A percentile compares a stretch with the other conserved stretches of the same genome.
phyloP scores from a whole-genome alignment of 1,140 invertebrate species.

The Drosophila kanapiae region DNA sequence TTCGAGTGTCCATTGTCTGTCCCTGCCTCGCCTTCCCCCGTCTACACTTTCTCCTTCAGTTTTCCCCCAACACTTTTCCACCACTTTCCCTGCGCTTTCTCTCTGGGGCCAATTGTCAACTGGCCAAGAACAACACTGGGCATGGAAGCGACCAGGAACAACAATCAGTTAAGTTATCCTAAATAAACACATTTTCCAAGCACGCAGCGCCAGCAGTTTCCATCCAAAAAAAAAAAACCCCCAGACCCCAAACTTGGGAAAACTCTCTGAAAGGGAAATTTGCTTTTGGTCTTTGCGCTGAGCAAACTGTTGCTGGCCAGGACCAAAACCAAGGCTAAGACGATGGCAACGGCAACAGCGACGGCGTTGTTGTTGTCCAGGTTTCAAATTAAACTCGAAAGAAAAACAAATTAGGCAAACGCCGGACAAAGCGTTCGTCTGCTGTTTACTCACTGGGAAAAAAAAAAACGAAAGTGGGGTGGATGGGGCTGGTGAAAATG shows the following conservation, averaged over 20 bases:
- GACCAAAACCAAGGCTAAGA: slow-evolving; percentile 26
- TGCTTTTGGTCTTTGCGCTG: slow-evolving; percentile 63
- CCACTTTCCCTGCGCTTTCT: not conserved
- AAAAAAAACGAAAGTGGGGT: not conserved
- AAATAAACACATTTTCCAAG: slow-evolving; percentile 82
- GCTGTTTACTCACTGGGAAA: slow-evolving; percentile 55
- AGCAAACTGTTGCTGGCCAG: slow-evolving; percentile 70
- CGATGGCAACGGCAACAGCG: not conserved
- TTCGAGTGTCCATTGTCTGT: slow-evolving; percentile 53
- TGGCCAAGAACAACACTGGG: slow-evolving; percentile 45
- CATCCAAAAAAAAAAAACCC: not conserved
- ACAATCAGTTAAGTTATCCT: slow-evolving; percentile 76
- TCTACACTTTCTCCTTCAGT: not conserved
- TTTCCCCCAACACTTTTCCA: not conserved
- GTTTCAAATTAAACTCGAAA: slow-evolving; percentile 81
- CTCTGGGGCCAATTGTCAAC: slow-evolving; percentile 69
- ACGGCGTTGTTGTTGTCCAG: slow-evolving; percentile 39
- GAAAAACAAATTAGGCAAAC: slow-evolving; percentile 79
- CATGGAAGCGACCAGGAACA: slow-evolving; percentile 24
- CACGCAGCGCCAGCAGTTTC: slow-evolving; percentile 65
- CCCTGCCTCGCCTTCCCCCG: not conserved
- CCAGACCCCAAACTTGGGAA: not conserved
- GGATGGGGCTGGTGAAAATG: not conserved
- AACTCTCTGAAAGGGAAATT: slow-evolving; percentile 52
- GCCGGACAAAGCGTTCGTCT: slow-evolving; percentile 74